Base-by-base conservation (phyloP, 2,797 vertebrate genomes). In the Danionella dracula region DNA sequence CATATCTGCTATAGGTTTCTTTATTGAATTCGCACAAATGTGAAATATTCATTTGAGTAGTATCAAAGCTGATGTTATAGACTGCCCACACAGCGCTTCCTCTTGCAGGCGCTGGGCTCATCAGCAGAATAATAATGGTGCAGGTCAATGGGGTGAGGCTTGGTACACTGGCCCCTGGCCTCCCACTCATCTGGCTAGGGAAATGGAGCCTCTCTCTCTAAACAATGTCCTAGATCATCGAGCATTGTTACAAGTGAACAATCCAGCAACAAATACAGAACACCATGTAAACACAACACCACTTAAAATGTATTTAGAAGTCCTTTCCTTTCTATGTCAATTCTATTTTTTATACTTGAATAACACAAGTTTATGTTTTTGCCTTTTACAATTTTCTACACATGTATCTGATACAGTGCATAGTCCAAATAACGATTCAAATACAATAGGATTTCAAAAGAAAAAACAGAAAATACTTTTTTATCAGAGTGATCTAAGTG, bases 181-280 rank as follows among this genome's bases (percentile, higher is more conserved):
- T 56, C 44, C 55, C 29, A 50, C 60, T 76, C 64, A 73, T 75
- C 73, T 62, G 55, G 20, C 35, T 31, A 29, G 15, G 72, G 73
- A 78, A 73, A 78, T 71, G 40, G 56, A 66, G 21, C 51, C 46
- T 62, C 65, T 73, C 49, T 68, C 65, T 55, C 34, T 41, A 62
- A 59, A 37, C 34, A 46, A 15, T 61, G 66, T 58, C n/a, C 54
- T 20, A 23, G 42, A 50, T 68, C 38, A 8, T 23, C 44, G 37
- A 59, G 50, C 45, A 68, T 68, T 63, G 46, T 8, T 69, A 68
- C 41, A n/a, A 40, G 29, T 7, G 9, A 55, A 53, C 9, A 23
- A 7, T 49, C 53, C 40, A 37, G 20, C 20, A 29, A 40, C 15
- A 42, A 70, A 53, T 12, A 34, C 13, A 63, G 48, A 32, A 23